These are phyloP conservation scores for Muscicapa comitata DNA, from an alignment of 2,797 vertebrate genomes.

Conservation along the genomic window DNA sequence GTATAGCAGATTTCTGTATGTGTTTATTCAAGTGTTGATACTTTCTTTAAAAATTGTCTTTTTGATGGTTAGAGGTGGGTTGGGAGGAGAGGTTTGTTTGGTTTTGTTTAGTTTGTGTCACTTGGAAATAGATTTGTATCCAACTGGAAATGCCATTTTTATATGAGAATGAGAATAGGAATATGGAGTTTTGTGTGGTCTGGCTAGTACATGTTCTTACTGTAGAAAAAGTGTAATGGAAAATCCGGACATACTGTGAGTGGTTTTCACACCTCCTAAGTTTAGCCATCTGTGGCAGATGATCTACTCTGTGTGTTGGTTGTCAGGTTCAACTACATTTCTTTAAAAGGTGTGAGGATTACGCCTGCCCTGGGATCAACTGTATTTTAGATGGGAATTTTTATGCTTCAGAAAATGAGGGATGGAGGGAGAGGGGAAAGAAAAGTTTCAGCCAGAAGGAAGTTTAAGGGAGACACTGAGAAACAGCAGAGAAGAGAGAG, in stretches of 20 bases:
- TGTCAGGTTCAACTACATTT: slow-evolving; percentile 5
- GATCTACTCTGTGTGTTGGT: not conserved
- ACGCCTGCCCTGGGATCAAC: not conserved
- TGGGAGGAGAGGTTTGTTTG: not conserved
- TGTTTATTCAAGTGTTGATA: not conserved
- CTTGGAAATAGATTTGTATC: not conserved
- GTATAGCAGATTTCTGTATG: not conserved
- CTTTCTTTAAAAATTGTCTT: not conserved
- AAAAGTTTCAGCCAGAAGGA: not conserved
- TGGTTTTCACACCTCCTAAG: slow-evolving; percentile 35
- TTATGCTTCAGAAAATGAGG: not conserved
- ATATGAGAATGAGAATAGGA: not conserved
- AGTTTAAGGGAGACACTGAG: not conserved
- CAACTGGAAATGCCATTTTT: not conserved
- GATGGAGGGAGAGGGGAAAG: not conserved
- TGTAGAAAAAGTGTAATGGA: not conserved
- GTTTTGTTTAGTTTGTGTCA: not conserved
- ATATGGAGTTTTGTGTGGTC: not conserved
- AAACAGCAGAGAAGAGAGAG: not conserved
- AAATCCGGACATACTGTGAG: slow-evolving; percentile 54
- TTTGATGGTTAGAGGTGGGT: not conserved
- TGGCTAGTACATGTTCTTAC: not conserved
- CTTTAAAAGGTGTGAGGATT: not conserved
- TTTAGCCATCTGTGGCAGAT: slow-evolving; percentile 49
- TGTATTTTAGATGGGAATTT: not conserved